These are phyloP conservation scores for Trachelipus rathkii DNA, from an alignment of 1,140 invertebrate species.

Conservation along the genomic window DNA sequence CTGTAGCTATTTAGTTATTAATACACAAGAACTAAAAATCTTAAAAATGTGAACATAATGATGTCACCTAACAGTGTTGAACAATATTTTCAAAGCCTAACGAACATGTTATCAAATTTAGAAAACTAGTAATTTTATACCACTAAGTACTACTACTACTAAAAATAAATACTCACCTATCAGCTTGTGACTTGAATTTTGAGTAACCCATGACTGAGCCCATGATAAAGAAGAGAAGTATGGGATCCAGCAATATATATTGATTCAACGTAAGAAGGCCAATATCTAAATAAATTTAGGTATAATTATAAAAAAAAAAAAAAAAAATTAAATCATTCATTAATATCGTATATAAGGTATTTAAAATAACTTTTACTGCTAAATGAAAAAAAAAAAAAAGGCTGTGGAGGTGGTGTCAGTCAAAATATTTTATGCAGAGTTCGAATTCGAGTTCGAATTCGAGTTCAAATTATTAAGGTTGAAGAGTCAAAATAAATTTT, in stretches of 20 bases:
- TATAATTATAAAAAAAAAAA: conserved; percentile 51
- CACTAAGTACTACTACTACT: too few relatives aligned
- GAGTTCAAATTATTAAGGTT: too few relatives aligned
- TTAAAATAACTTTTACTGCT: too few relatives aligned
- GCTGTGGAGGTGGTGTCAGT: too few relatives aligned
- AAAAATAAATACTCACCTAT: conserved; percentile 50
- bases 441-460: too few relatives aligned
- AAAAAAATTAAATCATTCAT: too few relatives aligned
- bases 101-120: background rate
- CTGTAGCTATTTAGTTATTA: background rate
- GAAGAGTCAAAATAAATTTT: too few relatives aligned
- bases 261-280: conserved; percentile 84
- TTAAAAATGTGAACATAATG: background rate
- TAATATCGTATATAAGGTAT: too few relatives aligned
- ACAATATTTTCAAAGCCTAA: background rate
- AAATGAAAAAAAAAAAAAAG: too few relatives aligned
- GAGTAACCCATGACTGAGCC: conserved; percentile 59
- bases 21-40: background rate
- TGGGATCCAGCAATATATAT: conserved; percentile 90
- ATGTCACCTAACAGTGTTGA: background rate
- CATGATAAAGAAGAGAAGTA: conserved; percentile 90
- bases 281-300: conserved; percentile 62
- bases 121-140: too few relatives aligned
- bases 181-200: conserved; percentile 60
- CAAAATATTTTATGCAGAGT: too few relatives aligned